Conservation (phyloP, 1,140 invertebrate species). For the Triops longicaudatus region DNA sequence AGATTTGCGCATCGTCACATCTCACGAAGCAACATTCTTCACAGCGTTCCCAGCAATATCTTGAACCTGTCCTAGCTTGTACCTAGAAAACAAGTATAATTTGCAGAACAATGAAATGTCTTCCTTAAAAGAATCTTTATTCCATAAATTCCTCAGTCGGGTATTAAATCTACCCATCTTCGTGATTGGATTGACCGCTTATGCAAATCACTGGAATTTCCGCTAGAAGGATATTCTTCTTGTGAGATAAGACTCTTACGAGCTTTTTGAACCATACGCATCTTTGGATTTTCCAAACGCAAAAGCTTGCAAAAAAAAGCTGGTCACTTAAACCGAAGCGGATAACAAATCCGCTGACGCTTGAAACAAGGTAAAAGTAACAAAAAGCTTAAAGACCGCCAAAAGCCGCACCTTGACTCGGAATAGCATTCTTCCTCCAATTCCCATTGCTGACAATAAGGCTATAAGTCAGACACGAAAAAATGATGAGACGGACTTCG, state of each 20-base stretch:
- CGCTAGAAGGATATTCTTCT: background rate
- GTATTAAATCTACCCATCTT: background rate
- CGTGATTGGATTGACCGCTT: background rate
- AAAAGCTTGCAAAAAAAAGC: too few relatives aligned
- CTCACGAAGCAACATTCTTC: background rate
- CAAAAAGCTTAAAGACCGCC: background rate
- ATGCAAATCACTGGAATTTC: background rate
- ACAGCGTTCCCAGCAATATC: background rate
- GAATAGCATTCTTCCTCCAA: background rate
- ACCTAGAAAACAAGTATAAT: background rate
- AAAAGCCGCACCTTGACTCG: background rate
- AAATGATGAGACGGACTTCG: slow-evolving; percentile 1
- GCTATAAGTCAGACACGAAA: background rate
- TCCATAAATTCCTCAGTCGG: background rate
- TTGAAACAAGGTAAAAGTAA: too few relatives aligned
- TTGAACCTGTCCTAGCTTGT: background rate
- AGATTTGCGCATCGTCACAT: background rate
- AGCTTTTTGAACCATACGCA: too few relatives aligned
- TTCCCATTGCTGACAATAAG: background rate
- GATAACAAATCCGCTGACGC: too few relatives aligned
- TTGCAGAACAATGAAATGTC: too few relatives aligned
- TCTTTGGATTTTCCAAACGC: too few relatives aligned
- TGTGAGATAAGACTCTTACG: too few relatives aligned
- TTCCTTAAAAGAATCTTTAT: too few relatives aligned
- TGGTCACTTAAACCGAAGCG: too few relatives aligned